These are phyloP conservation scores for Malacosoma neustria DNA, from an alignment of 2,888 invertebrate species.

Conservation along the genomic window DNA sequence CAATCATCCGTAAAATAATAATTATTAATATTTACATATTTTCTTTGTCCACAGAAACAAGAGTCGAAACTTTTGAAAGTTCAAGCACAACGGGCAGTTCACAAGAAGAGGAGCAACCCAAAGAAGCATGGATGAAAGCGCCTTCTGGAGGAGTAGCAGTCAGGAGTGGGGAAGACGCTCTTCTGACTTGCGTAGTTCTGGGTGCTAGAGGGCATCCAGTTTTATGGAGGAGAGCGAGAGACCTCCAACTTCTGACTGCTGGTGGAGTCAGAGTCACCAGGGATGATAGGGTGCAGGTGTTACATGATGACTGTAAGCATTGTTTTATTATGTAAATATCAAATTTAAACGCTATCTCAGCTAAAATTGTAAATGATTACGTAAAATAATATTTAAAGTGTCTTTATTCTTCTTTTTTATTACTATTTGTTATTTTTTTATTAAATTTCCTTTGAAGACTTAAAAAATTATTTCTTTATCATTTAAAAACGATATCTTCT, in stretches of 20 bases:
- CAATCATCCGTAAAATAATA: no score
- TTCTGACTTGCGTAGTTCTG: conserved; percentile 86
- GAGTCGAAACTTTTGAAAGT: conserved; percentile 34
- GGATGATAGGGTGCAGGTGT: conserved; percentile 81
- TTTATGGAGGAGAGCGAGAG: conserved; percentile 82
- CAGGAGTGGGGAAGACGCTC: conserved; percentile 81
- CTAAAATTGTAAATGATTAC: no score
- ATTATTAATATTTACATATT: background rate
- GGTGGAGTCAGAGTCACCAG: conserved; percentile 83
- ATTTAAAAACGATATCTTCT: no score
- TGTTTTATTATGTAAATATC: no score
- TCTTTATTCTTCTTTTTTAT: no score
- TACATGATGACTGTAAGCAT: conserved; percentile 84
- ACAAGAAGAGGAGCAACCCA: conserved; percentile 45
- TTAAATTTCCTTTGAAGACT: no score
- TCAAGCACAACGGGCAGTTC: conserved; percentile 39
- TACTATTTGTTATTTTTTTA: no score
- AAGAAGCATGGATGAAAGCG: conserved; percentile 52
- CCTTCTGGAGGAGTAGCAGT: conserved; percentile 53
- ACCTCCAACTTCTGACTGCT: conserved; percentile 83
- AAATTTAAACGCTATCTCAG: no score
- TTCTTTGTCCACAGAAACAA: conserved; percentile 33
- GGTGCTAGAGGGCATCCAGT: conserved; percentile 82
- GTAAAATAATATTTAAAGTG: no score
- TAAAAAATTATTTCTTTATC: no score